Conservation (phyloP, 2,888 invertebrate species). For the Dicycla oo region DNA sequence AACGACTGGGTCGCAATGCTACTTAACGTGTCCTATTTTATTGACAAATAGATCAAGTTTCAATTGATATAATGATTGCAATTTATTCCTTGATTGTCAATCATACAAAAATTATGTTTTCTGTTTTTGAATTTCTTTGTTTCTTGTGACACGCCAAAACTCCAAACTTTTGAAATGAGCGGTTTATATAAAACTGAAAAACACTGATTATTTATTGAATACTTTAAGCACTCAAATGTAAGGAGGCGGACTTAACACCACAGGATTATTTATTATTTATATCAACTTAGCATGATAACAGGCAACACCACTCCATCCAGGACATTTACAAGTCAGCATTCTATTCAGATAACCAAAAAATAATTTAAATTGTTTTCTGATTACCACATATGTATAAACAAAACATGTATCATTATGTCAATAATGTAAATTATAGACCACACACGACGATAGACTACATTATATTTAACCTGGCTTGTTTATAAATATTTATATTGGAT, state of each 20-base stretch:
- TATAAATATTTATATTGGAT: constrained; percentile 36
- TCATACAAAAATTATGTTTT: background rate
- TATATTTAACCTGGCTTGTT: constrained; percentile 24
- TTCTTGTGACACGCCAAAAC: background rate
- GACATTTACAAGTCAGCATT: background rate
- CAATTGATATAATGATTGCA: constrained; percentile 15
- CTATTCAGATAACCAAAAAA: constrained; percentile 30
- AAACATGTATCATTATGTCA: constrained; percentile 42
- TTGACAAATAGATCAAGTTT: constrained; percentile 19
- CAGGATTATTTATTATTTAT: background rate
- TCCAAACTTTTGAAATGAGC: background rate
- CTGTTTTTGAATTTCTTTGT: too few relatives aligned
- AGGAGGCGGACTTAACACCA: too few relatives aligned
- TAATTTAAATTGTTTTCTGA: constrained; percentile 31
- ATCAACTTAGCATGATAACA: background rate
- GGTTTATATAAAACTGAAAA: background rate
- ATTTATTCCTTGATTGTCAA: constrained; percentile 15
- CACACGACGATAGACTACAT: constrained; percentile 25
- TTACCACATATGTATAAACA: constrained; percentile 31
- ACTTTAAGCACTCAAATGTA: too few relatives aligned
- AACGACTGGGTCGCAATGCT: background rate
- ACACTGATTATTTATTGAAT: background rate
- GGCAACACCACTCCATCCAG: background rate
- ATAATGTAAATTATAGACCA: constrained; percentile 30
- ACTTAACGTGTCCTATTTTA: constrained; percentile 35